These are phyloP conservation scores for Tortricodes alternella DNA, from an alignment of 2,888 invertebrate genomes.

Conservation along the genomic window DNA sequence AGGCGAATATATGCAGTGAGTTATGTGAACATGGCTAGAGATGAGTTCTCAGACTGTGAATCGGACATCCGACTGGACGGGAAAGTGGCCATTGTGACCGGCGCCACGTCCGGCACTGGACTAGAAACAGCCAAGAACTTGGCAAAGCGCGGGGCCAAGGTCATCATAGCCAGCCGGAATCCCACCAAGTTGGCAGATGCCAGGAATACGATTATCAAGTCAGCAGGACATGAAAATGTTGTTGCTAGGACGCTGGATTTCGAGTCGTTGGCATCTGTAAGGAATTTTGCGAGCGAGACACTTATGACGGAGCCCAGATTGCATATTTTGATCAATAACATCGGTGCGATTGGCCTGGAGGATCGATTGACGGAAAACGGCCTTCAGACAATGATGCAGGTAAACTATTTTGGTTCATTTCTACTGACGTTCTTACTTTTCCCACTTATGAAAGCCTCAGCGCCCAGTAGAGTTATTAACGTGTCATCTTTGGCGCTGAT, in stretches of 20 bases:
- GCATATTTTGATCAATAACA: neutral
- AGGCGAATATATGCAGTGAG: neutral
- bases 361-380: neutral
- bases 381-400: neutral
- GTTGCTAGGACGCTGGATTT: neutral
- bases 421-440: neutral
- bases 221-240: neutral
- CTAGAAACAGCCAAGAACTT: neutral
- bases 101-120: neutral
- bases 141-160: neutral
- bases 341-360: neutral
- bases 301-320: neutral
- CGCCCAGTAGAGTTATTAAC: neutral
- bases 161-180: neutral
- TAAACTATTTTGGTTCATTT: neutral
- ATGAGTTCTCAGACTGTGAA: conserved; percentile 57
- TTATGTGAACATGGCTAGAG: conserved; percentile 39
- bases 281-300: neutral
- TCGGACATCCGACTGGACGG: conserved; percentile 33
- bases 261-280: neutral
- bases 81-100: neutral
- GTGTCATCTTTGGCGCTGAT: neutral
- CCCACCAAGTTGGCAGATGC: neutral
- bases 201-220: neutral
- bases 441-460: neutral